Conservation (phyloP, 1,140 invertebrate species). For the Ganaspis sp. region DNA sequence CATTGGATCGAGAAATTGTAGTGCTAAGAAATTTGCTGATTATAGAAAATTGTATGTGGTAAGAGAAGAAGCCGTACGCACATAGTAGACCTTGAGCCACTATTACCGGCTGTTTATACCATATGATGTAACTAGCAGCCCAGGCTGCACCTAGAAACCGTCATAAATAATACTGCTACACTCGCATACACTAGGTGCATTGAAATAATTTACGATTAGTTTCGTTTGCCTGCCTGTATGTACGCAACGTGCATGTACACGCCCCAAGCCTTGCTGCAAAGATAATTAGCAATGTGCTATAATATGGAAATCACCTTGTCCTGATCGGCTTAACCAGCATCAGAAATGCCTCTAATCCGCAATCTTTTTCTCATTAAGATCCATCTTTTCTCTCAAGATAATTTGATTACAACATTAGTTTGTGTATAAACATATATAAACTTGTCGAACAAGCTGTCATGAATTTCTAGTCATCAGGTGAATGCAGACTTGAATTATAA, state of each 20-base stretch:
- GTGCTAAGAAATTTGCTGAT: background rate
- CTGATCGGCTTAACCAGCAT: background rate
- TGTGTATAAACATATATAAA: background rate
- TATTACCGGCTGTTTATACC: conserved; percentile 63
- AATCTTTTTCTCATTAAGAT: background rate
- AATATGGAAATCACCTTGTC: conserved; percentile 9
- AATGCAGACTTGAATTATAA: background rate
- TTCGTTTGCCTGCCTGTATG: conserved; percentile 38
- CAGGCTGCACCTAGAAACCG: conserved; percentile 50
- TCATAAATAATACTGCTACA: conserved; percentile 59
- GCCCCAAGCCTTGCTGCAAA: background rate
- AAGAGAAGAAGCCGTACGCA: conserved; percentile 43
- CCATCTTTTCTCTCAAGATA: background rate
- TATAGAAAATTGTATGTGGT: background rate
- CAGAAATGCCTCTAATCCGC: background rate
- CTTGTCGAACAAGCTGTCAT: background rate
- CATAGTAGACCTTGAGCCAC: conserved; percentile 63
- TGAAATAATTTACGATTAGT: conserved; percentile 57
- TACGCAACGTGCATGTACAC: background rate
- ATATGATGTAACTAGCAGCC: conserved; percentile 58
- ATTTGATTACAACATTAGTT: background rate
- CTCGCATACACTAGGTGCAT: conserved; percentile 51
- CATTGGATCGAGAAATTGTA: background rate
- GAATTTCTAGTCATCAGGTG: background rate
- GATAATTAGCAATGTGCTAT: conserved; percentile 2